These are phyloP conservation scores for Lampropteryx suffumata DNA, from an alignment of 2,888 invertebrate genomes.

Conservation along the genomic window DNA sequence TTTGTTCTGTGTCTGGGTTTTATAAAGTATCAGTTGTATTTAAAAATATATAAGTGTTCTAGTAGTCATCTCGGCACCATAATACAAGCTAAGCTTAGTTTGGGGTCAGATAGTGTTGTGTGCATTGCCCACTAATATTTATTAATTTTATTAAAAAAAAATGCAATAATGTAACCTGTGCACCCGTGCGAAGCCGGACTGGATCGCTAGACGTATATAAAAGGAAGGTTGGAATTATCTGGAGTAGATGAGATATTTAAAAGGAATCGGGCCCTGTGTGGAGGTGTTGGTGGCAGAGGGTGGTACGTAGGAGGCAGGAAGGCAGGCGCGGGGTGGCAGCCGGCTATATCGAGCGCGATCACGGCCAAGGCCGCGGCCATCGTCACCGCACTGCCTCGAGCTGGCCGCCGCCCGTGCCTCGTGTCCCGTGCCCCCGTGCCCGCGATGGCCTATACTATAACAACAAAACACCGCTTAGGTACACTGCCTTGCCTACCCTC, in stretches of 20 bases:
- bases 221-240: conserved; percentile 46
- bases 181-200: too few relatives aligned
- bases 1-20: too few relatives aligned
- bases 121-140: too few relatives aligned
- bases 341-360: conserved; percentile 81
- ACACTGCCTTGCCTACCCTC: conserved; percentile 20
- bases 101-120: too few relatives aligned
- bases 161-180: too few relatives aligned
- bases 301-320: conserved; percentile 35
- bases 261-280: conserved; percentile 48
- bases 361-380: conserved; percentile 76
- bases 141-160: too few relatives aligned
- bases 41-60: too few relatives aligned
- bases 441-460: conserved; percentile 31
- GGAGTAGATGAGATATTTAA: conserved; percentile 50
- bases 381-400: conserved; percentile 58
- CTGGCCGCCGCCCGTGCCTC: conserved; percentile 51
- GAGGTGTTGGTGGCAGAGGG: conserved; percentile 36
- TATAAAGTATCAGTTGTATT: too few relatives aligned
- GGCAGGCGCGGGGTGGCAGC: conserved; percentile 44
- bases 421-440: conserved; percentile 15
- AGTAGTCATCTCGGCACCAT: too few relatives aligned
- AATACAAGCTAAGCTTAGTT: too few relatives aligned
- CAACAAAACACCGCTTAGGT: conserved; percentile 23
- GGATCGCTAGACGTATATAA: too few relatives aligned